Evolutionary conservation across 2,113 vertebrate genomes (phyloP), one percentile per base, ranked within the genome.

Genomic region (Mohoua ochrocephala): DNA sequence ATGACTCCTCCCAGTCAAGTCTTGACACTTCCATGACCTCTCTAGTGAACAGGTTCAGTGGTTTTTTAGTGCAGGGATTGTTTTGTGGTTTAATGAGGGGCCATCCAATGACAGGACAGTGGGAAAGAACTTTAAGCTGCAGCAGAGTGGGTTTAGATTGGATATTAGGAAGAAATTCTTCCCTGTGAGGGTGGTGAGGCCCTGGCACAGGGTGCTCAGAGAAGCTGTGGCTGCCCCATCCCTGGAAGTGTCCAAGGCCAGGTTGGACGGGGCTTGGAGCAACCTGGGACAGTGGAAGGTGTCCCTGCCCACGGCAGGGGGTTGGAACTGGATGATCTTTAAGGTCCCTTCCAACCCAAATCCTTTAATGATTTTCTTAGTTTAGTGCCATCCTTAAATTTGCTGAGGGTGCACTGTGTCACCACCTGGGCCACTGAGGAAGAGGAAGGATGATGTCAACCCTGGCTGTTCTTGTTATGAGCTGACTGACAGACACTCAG

Each of bases 221-320:
- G 31, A 70, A 50, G 4, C n/a, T 45, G 30, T 61, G 61, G 21
- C 7, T 74, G 27, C 15, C 6, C 7, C 54, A 35, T 35, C 21
- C 14, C n/a, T 76, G 61, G n/a, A 39, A 59, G 2, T 68, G 30
- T 47, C 0, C 24, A 17, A 35, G 9, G 7, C 39, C 24, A 18
- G 39, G 14, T 4, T 61, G 41, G 17, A 60, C 0, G 0, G 1
- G 7, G 15, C 9, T 53, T 15, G 9, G 26, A 49, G 30, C 14
- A 54, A 2, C 8, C 24, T 61, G 54, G 26, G 3, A 0, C 1
- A 19, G 47, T 31, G 54, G 20, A 35, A 76, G 20, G 4, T 68
- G 61, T 53, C 20, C 30, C 53, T 82, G n/a, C 4, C 39, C 24
- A 18, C 39, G 44, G 37, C 52, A 12, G 7, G 2, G 11, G 2